phyloP scores from a whole-genome alignment of 2,888 invertebrate species.

The Nomada lathburiana region DNA sequence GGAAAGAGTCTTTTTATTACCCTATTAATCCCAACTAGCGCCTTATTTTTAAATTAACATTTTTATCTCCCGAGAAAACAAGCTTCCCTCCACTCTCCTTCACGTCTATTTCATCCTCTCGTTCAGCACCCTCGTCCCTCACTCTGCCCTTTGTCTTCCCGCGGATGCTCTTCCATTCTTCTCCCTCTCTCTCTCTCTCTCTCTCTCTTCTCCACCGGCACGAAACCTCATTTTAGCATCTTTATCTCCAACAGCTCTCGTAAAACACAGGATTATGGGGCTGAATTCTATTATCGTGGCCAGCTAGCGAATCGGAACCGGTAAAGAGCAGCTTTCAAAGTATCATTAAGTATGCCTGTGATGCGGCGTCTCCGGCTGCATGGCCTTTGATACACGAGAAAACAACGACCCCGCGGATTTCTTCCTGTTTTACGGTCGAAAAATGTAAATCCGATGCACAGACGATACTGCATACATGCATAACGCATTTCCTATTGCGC shows the following conservation, averaged over 20 bases:
- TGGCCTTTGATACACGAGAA: slow-evolving; percentile 43
- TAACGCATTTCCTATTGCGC: slow-evolving; percentile 33
- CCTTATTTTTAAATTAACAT: slow-evolving; percentile 83
- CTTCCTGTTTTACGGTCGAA: slow-evolving; percentile 40
- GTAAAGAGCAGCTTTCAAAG: slow-evolving; percentile 78
- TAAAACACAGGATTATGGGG: slow-evolving; percentile 81
- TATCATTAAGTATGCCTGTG: slow-evolving; percentile 73
- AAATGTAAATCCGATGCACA: slow-evolving; percentile 55
- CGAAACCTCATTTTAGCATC: slow-evolving; percentile 63
- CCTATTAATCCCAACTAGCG: slow-evolving; percentile 83
- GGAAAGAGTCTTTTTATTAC: slow-evolving; percentile 80
- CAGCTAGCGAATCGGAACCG: slow-evolving; percentile 75
- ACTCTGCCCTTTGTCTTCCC: slow-evolving; percentile 63
- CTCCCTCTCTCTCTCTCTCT: slow-evolving; percentile 32
- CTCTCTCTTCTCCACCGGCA: slow-evolving; percentile 23
- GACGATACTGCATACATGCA: slow-evolving; percentile 38
- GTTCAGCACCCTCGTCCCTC: slow-evolving; percentile 24
- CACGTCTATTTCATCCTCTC: slow-evolving; percentile 36
- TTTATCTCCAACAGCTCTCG: slow-evolving; percentile 72
- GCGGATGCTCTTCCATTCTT: slow-evolving; percentile 44
- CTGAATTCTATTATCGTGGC: slow-evolving; percentile 80
- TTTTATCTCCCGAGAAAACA: slow-evolving; percentile 82
- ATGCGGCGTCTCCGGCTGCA: slow-evolving; percentile 45
- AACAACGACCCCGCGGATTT: slow-evolving; percentile 43
- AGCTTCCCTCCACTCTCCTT: slow-evolving; percentile 69